Percentiles rank a stretch among this genome's conserved stretches.
phyloP scores from a whole-genome alignment of 2,888 invertebrate species.

The Xanthorhoe designata region DNA sequence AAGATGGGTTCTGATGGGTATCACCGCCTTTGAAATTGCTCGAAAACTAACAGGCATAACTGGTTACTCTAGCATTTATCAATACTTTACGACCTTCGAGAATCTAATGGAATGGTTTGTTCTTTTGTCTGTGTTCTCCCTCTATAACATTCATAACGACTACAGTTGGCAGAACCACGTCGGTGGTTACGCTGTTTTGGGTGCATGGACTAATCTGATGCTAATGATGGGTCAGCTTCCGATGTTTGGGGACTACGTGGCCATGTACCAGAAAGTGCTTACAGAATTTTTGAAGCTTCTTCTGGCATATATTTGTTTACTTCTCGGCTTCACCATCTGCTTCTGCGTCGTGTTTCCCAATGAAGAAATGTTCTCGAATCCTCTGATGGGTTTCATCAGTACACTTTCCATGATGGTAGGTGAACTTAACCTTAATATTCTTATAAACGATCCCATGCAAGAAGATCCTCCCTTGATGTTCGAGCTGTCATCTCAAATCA shows the following conservation, averaged over 20 bases:
- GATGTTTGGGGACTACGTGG: conserved; percentile 95
- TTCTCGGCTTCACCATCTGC: conserved; percentile 94
- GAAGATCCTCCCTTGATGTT: conserved; percentile 90
- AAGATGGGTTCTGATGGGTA: conserved; percentile 91
- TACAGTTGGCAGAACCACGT: conserved; percentile 95
- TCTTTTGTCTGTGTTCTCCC: conserved; percentile 92
- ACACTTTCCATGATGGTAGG: conserved; percentile 96
- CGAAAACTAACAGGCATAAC: conserved; percentile 92
- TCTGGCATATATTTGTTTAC: conserved; percentile 92
- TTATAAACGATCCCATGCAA: conserved; percentile 89
- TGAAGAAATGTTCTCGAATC: conserved; percentile 92
- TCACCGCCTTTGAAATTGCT: conserved; percentile 91
- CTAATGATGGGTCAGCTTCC: conserved; percentile 95
- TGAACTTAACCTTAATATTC: conserved; percentile 90
- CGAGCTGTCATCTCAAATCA: conserved; percentile 92
- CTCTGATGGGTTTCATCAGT: conserved; percentile 92
- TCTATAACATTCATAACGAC: conserved; percentile 91
- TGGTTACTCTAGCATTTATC: conserved; percentile 91
- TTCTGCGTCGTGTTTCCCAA: conserved; percentile 95
- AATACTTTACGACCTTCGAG: conserved; percentile 93
- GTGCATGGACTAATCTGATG: conserved; percentile 95
- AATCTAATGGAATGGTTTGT: conserved; percentile 96
- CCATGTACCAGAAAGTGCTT: conserved; percentile 95
- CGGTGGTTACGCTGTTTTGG: conserved; percentile 93
- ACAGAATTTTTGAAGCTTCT: conserved; percentile 93